Conservation (phyloP, 1,140 invertebrate genomes). For the Choristoneura fumiferana region DNA sequence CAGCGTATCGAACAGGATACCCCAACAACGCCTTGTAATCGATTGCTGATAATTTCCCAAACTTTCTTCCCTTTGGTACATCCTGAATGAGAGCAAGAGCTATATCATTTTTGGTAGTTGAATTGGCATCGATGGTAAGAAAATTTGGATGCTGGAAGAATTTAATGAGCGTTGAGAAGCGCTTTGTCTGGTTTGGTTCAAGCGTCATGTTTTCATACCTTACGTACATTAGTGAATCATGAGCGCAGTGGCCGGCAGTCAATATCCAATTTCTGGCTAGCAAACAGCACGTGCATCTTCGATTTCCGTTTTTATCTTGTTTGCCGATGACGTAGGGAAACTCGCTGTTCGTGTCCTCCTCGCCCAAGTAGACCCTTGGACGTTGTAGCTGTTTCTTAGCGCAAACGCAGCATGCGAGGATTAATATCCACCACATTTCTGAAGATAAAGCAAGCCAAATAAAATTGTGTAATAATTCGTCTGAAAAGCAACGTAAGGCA, state of each 20-base stretch:
- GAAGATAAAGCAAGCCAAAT: no score
- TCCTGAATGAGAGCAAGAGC: not conserved
- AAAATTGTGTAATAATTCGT: no score
- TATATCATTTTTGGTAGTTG: not conserved
- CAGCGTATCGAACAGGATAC: not conserved
- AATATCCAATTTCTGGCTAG: not conserved
- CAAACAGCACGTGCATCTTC: not conserved
- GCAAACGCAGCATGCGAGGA: no score
- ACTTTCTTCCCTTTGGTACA: not conserved
- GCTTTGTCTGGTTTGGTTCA: not conserved
- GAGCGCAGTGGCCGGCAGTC: not conserved
- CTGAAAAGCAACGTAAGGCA: no score
- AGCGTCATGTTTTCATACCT: not conserved
- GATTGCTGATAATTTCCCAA: conserved; percentile 3
- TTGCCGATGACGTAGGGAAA: not conserved
- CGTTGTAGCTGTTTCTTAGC: no score
- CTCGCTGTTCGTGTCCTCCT: not conserved
- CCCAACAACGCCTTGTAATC: not conserved
- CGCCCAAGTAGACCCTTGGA: no score
- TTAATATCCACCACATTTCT: no score
- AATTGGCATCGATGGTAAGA: not conserved
- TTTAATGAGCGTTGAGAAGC: not conserved
- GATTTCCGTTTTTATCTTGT: not conserved
- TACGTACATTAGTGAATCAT: not conserved
- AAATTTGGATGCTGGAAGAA: not conserved